These are phyloP conservation scores for Pungitius pungitius DNA, from an alignment of 2,113 vertebrate species.

Conservation along the genomic window DNA sequence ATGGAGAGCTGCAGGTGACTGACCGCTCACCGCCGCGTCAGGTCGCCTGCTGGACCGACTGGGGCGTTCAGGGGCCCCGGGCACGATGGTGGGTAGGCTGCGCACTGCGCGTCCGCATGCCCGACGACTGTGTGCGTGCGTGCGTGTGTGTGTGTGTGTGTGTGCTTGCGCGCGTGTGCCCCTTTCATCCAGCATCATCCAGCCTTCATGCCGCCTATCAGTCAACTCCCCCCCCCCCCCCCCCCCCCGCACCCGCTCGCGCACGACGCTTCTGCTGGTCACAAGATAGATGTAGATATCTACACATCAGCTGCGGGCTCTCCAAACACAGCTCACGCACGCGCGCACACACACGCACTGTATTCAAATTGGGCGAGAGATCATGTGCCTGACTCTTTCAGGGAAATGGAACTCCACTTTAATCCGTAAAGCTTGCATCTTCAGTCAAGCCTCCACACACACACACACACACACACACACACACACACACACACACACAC, in stretches of 20 bases:
- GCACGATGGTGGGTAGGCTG: slow-evolving; percentile 71
- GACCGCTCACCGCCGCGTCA: slow-evolving; percentile 34
- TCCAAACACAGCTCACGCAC: slow-evolving; percentile 12
- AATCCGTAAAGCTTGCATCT: background rate
- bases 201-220: slow-evolving; percentile 9
- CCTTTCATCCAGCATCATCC: background rate
- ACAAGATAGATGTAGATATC: slow-evolving; percentile 26
- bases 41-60: slow-evolving; percentile 39
- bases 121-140: background rate
- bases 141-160: slow-evolving; percentile 1
- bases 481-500: background rate
- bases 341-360: background rate
- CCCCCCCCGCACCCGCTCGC: too few species aligned
- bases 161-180: background rate
- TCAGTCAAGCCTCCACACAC: background rate
- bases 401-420: slow-evolving; percentile 6
- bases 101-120: slow-evolving; percentile 25
- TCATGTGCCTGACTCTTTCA: slow-evolving; percentile 47
- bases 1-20: slow-evolving; percentile 76
- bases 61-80: slow-evolving; percentile 46
- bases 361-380: background rate
- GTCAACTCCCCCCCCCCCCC: too few species aligned
- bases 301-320: slow-evolving; percentile 29
- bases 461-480: background rate
- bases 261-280: slow-evolving; percentile 5